Evolutionary conservation across 2,888 invertebrate genomes (phyloP).

Genomic region (Acrobasis suavella): DNA sequence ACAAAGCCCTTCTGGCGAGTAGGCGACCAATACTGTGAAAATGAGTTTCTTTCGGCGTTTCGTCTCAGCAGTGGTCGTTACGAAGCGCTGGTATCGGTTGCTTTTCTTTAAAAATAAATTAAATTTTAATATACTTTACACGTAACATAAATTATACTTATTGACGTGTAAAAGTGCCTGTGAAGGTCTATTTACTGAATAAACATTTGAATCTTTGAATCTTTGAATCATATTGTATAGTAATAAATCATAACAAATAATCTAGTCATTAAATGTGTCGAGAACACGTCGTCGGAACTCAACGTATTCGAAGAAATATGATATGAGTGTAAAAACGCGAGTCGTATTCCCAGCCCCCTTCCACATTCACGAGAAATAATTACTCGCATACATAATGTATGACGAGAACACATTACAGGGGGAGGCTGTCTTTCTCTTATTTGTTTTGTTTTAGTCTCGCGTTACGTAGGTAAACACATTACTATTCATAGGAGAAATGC

Average conservation of each 20-base stretch:
- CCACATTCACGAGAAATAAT: slow-evolving; percentile 16
- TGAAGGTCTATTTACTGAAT: too few relatives aligned
- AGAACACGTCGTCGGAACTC: slow-evolving; percentile 10
- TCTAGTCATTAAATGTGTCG: not conserved
- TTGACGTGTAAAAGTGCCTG: too few relatives aligned
- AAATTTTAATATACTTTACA: too few relatives aligned
- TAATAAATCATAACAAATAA: not conserved
- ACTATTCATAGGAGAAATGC: slow-evolving; percentile 35
- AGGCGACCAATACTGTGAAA: too few relatives aligned
- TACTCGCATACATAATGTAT: slow-evolving; percentile 37
- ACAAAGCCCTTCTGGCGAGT: too few relatives aligned
- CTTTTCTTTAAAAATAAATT: too few relatives aligned
- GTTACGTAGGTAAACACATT: slow-evolving; percentile 32
- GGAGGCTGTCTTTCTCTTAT: slow-evolving; percentile 31
- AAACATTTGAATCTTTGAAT: too few relatives aligned
- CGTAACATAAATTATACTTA: too few relatives aligned
- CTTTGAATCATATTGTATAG: too few relatives aligned
- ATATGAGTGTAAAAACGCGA: slow-evolving; percentile 5
- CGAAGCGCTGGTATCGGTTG: too few relatives aligned
- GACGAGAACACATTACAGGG: slow-evolving; percentile 22
- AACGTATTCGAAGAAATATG: slow-evolving; percentile 4
- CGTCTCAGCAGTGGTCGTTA: too few relatives aligned
- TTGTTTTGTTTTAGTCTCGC: slow-evolving; percentile 33
- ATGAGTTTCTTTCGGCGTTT: too few relatives aligned
- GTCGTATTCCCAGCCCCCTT: not conserved